Evolutionary conservation across 2,888 invertebrate species (phyloP), one percentile per base, ranked within the genome.

Genomic region (Sminthurinus aureus): DNA sequence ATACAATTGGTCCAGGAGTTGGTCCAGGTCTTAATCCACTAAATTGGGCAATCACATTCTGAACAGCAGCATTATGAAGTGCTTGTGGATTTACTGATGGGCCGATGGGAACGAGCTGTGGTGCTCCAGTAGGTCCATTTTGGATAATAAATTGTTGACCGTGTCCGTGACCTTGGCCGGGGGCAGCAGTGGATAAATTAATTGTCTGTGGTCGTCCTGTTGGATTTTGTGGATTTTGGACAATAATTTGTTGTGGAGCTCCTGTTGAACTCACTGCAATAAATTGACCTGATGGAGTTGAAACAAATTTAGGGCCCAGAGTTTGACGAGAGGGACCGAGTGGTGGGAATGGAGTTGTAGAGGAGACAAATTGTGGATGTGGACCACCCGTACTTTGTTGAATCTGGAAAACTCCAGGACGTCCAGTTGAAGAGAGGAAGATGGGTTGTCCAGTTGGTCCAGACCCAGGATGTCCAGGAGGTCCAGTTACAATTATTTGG

Each of bases 61-160:
- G 85, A 26, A 85, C 83, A 13, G 85, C 85, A n/a, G 78, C 52
- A 22, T 77, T 81, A 73, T 84, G 84, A 22, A 80, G 74, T 18
- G 75, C n/a, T 0, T 75, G 75, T n/a, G 83, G 75, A 51, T 79
- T 83, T 18, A 84, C 76, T 18, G 81, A 15, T 52, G 81, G 76
- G 3, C 74, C 81, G n/a, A 84, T 66, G 0, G 79, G 52, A 0
- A 84, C 79, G 0, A 82, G 18, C 1, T 82, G 84, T 1, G 84
- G 84, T 9, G 22, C 69, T 50, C 66, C 84, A 73, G 76, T 83
- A n/a, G 67, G 67, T 24, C 79, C 50, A 20, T 67, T 74, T n/a
- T 79, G 84, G 58, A 84, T 76, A 18, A 84, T 74, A 24, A 79
- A 84, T 71, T 22, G 82, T 67, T 11, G 79, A 51, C 20, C 79